phyloP scores from a whole-genome alignment of 2,797 vertebrate species.

The Xenentodon cancila region DNA sequence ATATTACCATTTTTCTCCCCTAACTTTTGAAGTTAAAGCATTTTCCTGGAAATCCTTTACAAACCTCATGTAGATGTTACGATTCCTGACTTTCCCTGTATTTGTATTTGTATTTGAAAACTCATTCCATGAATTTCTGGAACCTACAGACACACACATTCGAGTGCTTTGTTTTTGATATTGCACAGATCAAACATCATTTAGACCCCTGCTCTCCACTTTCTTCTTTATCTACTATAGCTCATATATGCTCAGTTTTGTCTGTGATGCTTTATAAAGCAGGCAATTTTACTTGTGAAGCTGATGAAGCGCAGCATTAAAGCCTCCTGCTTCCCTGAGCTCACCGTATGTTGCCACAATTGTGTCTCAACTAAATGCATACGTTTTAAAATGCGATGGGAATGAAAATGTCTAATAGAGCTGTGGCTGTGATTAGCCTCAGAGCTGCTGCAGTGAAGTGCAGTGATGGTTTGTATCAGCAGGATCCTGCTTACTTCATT shows the following conservation, averaged over 20 bases:
- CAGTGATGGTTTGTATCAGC: constrained; percentile 31
- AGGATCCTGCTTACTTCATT: constrained; percentile 37
- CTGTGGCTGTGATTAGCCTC: constrained; percentile 49
- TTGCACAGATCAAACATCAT: neutral
- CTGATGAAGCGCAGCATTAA: constrained; percentile 34
- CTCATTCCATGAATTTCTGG: too few species aligned
- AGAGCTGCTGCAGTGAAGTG: constrained; percentile 33
- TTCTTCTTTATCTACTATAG: neutral
- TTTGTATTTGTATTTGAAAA: too few species aligned
- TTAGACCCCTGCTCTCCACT: neutral
- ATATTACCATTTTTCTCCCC: too few species aligned
- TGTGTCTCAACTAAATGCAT: constrained; percentile 47
- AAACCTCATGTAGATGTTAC: too few species aligned
- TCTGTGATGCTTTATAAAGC: neutral
- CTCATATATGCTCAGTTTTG: constrained; percentile 1
- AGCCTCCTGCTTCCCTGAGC: constrained; percentile 19
- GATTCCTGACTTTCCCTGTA: too few species aligned
- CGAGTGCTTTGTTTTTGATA: neutral
- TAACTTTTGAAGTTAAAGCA: too few species aligned
- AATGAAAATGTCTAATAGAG: constrained; percentile 48
- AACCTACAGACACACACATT: too few species aligned
- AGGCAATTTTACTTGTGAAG: constrained; percentile 16
- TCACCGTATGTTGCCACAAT: constrained; percentile 17
- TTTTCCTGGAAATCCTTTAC: too few species aligned
- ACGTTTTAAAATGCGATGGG: constrained; percentile 41